Evolutionary conservation across 2,888 invertebrate species (phyloP), one percentile per base, ranked within the genome.

Genomic region (Axea sp.): DNA sequence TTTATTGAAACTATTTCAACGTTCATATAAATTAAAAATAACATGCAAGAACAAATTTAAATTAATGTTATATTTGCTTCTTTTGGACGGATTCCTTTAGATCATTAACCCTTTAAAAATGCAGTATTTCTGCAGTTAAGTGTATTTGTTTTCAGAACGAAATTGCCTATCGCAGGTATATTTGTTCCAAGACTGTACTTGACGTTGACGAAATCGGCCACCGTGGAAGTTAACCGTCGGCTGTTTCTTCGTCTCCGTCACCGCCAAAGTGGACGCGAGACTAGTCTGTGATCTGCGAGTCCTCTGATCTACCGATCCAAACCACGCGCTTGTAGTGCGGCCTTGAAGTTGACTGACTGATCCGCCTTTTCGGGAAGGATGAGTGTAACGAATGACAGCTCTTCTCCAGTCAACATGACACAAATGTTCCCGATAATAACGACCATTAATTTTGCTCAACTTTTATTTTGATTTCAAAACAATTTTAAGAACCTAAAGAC

Each of bases 221-320:
- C 69, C 69, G 60, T 55, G 60, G 43, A 69, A 69, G 69, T 60
- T 53, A 53, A 53, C 17, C 37, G 60, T 43, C 60, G 45, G 68
- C 49, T 59, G 59, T 68, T 68, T 60, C 68, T 68, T 60, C 68
- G 15, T 69, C 53, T 69, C 68, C 41, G 43, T 41, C 35, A 41
- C 59, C 51, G 51, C 59, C 53, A 53, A 69, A 60, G 68, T 69
- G 49, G 62, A 55, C 62, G 41, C 47, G 41, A 39, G 53, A 69
- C 47, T 55, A 47, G 68, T 59, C 64, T 72, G 57, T 72, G 75
- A 72, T 75, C 72, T 72, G 68, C 22, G 41, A 57, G 67, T 67
- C 71, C 41, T 75, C 72, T 72, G 75, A 75, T 75, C 75, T 73
- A 64, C 68, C 75, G 73, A 75, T 73, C 75, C 65, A 15, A 68